A percentile compares a stretch with the other conserved stretches of the same genome.
These are phyloP conservation scores for Acinonyx jubatus DNA, from an alignment of 2,113 vertebrate genomes.

Conservation along the genomic window DNA sequence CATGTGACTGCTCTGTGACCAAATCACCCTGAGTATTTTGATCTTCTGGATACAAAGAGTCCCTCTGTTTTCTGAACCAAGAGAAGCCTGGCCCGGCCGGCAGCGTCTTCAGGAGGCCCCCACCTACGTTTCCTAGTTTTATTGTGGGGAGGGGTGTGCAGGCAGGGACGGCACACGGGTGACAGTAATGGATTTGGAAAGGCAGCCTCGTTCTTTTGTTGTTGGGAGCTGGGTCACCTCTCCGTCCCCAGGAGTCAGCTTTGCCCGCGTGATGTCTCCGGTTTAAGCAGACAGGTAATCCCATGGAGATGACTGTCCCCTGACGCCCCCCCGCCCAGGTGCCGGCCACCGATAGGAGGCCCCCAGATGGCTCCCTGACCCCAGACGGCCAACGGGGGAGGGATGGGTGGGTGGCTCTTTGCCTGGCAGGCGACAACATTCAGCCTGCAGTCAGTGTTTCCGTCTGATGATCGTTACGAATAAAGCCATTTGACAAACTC, in stretches of 20 bases:
- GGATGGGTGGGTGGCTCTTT: background rate
- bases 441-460: background rate
- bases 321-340: background rate
- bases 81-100: too few relatives aligned
- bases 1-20: background rate
- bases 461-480: background rate
- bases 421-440: background rate
- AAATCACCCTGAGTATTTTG: background rate
- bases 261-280: background rate
- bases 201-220: background rate
- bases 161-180: background rate
- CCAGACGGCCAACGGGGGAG: background rate
- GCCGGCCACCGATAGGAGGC: conserved; percentile 40
- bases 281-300: conserved; percentile 5
- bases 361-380: background rate
- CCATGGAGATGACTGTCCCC: background rate
- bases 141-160: background rate
- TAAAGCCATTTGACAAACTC: background rate
- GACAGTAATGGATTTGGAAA: background rate
- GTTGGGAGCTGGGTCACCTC: background rate
- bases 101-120: too few relatives aligned
- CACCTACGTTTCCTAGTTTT: too few relatives aligned
- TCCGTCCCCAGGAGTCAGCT: background rate
- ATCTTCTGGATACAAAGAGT: background rate
- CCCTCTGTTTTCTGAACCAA: background rate